Base-by-base conservation (phyloP, 2,113 vertebrate species). In the Garra rufa region DNA sequence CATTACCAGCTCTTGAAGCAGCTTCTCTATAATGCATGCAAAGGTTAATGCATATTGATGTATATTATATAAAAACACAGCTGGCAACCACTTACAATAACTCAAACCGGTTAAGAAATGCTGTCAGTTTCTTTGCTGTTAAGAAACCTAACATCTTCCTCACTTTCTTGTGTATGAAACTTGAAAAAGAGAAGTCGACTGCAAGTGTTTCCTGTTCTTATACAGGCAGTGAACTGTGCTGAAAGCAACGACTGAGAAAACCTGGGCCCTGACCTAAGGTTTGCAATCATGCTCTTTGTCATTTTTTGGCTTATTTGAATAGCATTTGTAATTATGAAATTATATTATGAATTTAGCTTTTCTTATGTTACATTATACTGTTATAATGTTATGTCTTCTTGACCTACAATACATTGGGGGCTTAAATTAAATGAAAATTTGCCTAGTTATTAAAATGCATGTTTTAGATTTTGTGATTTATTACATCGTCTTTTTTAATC, bases 201-300 rank as follows among this genome's bases (percentile, higher is more conserved):
- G 14, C 69, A 44, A 65, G 24, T n/a, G 57, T 82, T 87, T 87
- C 86, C 86, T 84, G 83, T 85, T 82, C 30, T 34, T 44, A 24
- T 21, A 38, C 61, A 50, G 46, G 6, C 30, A 7, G 28, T 14
- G 55, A 2, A 3, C 34, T 6, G 44, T 63, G 77, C 41, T 41
- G 10, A 65, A 65, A 65, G 9, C 6, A 30, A 48, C 7, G 24
- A 21, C 4, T 44, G 52, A 78, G 19, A 65, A 38, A 79, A 61
- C 15, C 76, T 46, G 73, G 28, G 15, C 24, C 24, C 4, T 3
- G 15, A 28, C n/a, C 10, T 4, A 38, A 48, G 71, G 71, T 74
- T 74, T 28, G 73, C 24, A 41, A 61, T 57, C 76, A 17, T 4
- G 17, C 48, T 61, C 70, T 9, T 24, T 74, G 3, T 10, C 13